Evolutionary conservation across 2,113 vertebrate genomes (phyloP).

Genomic region (Antigone vipio): DNA sequence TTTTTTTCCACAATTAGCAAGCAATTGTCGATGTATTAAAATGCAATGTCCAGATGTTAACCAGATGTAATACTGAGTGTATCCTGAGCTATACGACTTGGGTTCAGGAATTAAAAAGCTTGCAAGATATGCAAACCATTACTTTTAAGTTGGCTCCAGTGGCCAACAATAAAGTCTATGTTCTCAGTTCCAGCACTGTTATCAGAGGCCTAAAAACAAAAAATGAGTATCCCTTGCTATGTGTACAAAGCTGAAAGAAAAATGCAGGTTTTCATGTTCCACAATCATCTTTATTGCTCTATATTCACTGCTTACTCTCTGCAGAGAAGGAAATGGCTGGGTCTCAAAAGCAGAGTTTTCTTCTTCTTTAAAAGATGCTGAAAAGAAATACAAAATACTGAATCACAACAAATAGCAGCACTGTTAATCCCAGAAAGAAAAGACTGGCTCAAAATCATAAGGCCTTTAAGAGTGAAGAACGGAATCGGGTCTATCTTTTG

Average conservation of each 20-base stretch:
- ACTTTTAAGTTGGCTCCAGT: background rate
- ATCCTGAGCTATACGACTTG: background rate
- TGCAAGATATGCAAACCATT: background rate
- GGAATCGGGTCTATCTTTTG: background rate
- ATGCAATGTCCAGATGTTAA: background rate
- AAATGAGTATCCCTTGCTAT: background rate
- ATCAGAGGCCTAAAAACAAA: background rate
- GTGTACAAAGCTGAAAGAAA: background rate
- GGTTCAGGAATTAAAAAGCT: background rate
- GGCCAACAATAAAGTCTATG: background rate
- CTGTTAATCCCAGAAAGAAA: background rate
- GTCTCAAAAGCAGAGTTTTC: constrained; percentile 87
- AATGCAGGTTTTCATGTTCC: background rate
- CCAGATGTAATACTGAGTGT: background rate
- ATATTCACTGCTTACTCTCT: constrained; percentile 77
- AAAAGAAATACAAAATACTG: constrained; percentile 39
- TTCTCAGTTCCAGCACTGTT: background rate
- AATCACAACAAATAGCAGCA: background rate
- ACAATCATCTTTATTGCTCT: background rate
- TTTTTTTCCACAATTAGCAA: background rate
- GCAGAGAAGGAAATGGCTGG: constrained; percentile 95
- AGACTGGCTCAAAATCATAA: background rate
- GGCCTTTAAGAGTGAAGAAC: background rate
- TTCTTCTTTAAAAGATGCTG: constrained; percentile 84
- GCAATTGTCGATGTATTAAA: background rate